Percentiles rank a stretch among this genome's conserved stretches.
Conservation (phyloP, 2,888 invertebrate genomes). For the Mesochorus sp. region DNA sequence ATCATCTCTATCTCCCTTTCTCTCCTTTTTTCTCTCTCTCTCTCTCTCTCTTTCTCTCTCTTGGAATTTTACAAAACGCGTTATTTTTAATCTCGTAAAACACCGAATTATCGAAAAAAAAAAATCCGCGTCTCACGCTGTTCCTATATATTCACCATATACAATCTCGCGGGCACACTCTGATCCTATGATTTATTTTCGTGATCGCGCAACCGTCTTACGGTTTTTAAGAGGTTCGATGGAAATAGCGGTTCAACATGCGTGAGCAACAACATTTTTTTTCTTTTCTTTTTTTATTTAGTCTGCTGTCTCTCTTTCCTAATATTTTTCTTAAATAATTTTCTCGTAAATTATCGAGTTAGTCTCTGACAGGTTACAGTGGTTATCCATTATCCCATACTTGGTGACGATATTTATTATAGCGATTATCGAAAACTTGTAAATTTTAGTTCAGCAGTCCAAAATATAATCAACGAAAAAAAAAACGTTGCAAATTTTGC, state of each 20-base stretch:
- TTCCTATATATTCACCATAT: slow-evolving; percentile 24
- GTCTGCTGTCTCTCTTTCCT: slow-evolving; percentile 1
- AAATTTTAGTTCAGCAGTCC: not conserved
- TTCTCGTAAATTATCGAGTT: slow-evolving; percentile 54
- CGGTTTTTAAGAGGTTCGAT: slow-evolving; percentile 41
- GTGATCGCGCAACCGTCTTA: slow-evolving; percentile 34
- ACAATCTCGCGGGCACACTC: slow-evolving; percentile 16
- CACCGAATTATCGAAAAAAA: slow-evolving; percentile 55
- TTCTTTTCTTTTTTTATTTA: slow-evolving; percentile 25
- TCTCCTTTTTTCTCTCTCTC: slow-evolving; percentile 19
- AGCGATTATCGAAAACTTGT: slow-evolving; percentile 10
- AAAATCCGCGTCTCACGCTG: slow-evolving; percentile 1
- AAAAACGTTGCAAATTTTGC: too few species aligned
- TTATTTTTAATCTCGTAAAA: slow-evolving; percentile 39
- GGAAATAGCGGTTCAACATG: slow-evolving; percentile 37
- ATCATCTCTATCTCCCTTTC: slow-evolving; percentile 52
- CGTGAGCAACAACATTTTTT: slow-evolving; percentile 23
- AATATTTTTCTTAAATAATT: slow-evolving; percentile 56
- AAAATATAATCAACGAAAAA: too few species aligned
- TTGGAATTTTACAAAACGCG: slow-evolving; percentile 33
- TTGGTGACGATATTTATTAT: slow-evolving; percentile 42
- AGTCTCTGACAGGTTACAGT: slow-evolving; percentile 15
- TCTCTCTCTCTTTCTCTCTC: not conserved
- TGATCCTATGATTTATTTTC: slow-evolving; percentile 62
- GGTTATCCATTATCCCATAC: slow-evolving; percentile 38